Evolutionary conservation across 2,888 invertebrate genomes (phyloP).

Genomic region (Athrips mouffetella): DNA sequence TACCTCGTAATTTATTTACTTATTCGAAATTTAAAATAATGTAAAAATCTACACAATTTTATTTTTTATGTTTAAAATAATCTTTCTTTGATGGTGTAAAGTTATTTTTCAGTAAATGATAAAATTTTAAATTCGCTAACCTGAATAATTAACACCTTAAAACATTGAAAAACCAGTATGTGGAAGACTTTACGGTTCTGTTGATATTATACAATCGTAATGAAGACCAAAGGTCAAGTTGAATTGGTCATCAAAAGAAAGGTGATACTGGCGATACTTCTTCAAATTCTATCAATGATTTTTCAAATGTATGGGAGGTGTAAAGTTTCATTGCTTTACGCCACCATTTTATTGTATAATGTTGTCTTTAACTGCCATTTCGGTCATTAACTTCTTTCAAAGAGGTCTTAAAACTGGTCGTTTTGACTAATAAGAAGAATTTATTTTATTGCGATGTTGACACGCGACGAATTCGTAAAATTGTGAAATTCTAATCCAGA

Average conservation of each 20-base stretch:
- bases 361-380: neutral
- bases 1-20: neutral
- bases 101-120: constrained; percentile 41
- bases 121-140: constrained; percentile 34
- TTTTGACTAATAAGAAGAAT: neutral
- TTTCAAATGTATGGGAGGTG: neutral
- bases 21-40: neutral
- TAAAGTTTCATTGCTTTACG: neutral
- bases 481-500: neutral
- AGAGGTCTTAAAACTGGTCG: neutral
- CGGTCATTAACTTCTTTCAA: neutral
- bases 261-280: no score
- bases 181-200: neutral
- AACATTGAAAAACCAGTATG: neutral
- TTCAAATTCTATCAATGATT: no score
- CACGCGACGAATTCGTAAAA: neutral
- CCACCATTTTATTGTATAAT: constrained; percentile 7
- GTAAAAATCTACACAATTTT: constrained; percentile 19
- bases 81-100: constrained; percentile 33
- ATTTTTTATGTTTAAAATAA: constrained; percentile 30
- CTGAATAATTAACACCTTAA: constrained; percentile 40
- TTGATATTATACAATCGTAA: neutral
- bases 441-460: neutral
- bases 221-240: neutral
- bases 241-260: neutral